Conservation (phyloP, 2,888 invertebrate genomes). For the Parelbella ahira region DNA sequence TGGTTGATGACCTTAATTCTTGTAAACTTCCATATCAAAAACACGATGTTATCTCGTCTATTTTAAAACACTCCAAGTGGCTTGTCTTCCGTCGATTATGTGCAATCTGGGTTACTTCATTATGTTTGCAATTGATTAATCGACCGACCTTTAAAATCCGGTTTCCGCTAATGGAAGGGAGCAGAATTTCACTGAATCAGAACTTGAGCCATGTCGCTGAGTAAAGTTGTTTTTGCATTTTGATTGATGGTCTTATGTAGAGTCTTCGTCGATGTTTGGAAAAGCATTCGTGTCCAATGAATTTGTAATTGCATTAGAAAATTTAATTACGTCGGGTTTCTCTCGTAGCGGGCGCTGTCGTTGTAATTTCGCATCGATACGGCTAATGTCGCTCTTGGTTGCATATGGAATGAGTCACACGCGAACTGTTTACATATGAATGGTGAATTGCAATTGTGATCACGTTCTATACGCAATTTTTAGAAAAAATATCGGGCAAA, state of each 20-base stretch:
- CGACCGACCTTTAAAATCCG: constrained; percentile 16
- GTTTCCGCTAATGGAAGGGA: constrained; percentile 18
- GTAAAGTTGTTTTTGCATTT: constrained; percentile 12
- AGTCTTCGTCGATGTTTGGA: too few species aligned
- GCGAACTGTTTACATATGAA: constrained; percentile 18
- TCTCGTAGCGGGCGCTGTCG: not conserved
- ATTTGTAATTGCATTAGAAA: constrained; percentile 1
- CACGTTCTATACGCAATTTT: constrained; percentile 8
- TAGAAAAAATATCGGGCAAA: constrained; percentile 10
- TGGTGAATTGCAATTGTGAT: constrained; percentile 5
- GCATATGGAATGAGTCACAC: constrained; percentile 4
- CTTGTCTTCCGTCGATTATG: constrained; percentile 8
- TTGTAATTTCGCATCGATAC: constrained; percentile 8
- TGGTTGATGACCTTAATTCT: constrained; percentile 2
- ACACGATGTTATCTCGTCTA: constrained; percentile 1
- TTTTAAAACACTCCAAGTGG: constrained; percentile 2
- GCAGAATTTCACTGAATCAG: constrained; percentile 18
- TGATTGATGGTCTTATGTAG: constrained; percentile 15
- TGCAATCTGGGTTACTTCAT: constrained; percentile 14
- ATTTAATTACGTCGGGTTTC: constrained; percentile 1
- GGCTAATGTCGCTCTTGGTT: constrained; percentile 2
- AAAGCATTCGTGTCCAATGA: not conserved
- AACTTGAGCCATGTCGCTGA: constrained; percentile 12
- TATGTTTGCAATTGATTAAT: constrained; percentile 19
- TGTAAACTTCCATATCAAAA: not conserved